These are phyloP conservation scores for Montipora sp. DNA, from an alignment of 64 coral and sea anemone genomes.

Conservation along the genomic window DNA sequence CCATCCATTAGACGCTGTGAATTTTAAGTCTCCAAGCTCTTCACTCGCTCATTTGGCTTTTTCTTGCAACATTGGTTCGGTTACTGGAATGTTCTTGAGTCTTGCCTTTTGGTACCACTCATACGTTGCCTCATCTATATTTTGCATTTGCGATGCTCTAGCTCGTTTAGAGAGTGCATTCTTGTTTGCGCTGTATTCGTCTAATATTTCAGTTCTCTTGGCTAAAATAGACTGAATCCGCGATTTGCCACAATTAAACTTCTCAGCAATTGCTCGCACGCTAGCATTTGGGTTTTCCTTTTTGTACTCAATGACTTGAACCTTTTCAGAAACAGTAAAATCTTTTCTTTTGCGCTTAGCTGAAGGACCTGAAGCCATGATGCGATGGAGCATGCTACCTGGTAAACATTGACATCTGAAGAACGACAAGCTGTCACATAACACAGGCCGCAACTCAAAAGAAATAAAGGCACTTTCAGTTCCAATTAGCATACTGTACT, in stretches of 20 bases:
- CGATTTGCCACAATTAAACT: conserved; percentile 48
- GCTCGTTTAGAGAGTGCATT: conserved; percentile 8
- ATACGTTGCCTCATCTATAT: too few species aligned
- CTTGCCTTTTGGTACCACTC: too few species aligned
- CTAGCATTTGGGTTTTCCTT: conserved; percentile 52
- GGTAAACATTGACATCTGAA: too few species aligned
- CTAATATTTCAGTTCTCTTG: conserved; percentile 10
- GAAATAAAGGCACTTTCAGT: too few species aligned
- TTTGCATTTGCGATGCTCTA: not conserved
- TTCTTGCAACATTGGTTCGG: too few species aligned
- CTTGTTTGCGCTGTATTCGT: conserved; percentile 21
- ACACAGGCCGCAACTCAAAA: not conserved
- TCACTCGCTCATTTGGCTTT: not conserved
- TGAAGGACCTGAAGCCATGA: conserved; percentile 67
- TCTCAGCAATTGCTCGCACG: conserved; percentile 48
- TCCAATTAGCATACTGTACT: not conserved
- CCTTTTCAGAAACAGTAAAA: conserved; percentile 60
- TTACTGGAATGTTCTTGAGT: too few species aligned
- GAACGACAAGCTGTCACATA: too few species aligned
- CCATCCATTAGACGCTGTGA: conserved; percentile 49
- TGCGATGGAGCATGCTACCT: conserved; percentile 27
- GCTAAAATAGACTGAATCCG: too few species aligned
- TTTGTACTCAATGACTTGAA: conserved; percentile 59
- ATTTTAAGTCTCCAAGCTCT: conserved; percentile 5
- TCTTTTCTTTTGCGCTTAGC: conserved; percentile 58